Evolutionary conservation across 1,140 invertebrate genomes (phyloP).

Genomic region (Cotesia vestalis): DNA sequence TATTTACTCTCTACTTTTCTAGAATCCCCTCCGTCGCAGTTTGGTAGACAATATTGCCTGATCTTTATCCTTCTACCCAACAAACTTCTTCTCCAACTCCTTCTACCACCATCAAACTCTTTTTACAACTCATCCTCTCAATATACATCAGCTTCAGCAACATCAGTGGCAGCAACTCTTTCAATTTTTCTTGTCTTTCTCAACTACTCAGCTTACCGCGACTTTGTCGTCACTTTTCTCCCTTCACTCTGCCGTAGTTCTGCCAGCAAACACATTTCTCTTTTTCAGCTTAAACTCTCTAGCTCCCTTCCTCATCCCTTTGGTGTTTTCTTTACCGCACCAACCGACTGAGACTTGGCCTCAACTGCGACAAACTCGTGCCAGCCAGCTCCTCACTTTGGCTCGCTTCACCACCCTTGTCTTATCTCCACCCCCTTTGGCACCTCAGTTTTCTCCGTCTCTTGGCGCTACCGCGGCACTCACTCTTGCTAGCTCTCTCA

Average conservation of each 20-base stretch:
- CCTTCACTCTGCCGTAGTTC: not conserved
- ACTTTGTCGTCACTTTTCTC: slow-evolving; percentile 11
- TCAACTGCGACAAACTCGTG: slow-evolving; percentile 44
- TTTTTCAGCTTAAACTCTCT: not conserved
- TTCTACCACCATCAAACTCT: too few relatives aligned
- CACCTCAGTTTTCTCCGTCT: not conserved
- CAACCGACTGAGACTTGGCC: slow-evolving; percentile 24
- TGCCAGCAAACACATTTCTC: not conserved
- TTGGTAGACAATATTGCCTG: slow-evolving; percentile 21
- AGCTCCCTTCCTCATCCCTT: not conserved
- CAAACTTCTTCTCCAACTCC: too few relatives aligned
- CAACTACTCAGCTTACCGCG: slow-evolving; percentile 13
- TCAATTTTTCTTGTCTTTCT: slow-evolving; percentile 27
- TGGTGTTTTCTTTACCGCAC: slow-evolving; percentile 15
- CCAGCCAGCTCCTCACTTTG: slow-evolving; percentile 33
- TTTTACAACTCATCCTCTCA: not conserved
- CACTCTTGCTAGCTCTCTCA: not conserved
- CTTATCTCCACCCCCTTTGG: slow-evolving; percentile 41
- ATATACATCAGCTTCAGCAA: not conserved
- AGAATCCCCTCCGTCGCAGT: slow-evolving; percentile 2
- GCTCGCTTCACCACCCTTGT: slow-evolving; percentile 36
- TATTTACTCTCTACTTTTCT: not conserved
- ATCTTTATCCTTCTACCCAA: slow-evolving; percentile 17
- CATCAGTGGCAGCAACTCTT: slow-evolving; percentile 3
- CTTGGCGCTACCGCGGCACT: too few relatives aligned